Conservation (phyloP, 2,113 vertebrate species). For the Oreotragus oreotragus region DNA sequence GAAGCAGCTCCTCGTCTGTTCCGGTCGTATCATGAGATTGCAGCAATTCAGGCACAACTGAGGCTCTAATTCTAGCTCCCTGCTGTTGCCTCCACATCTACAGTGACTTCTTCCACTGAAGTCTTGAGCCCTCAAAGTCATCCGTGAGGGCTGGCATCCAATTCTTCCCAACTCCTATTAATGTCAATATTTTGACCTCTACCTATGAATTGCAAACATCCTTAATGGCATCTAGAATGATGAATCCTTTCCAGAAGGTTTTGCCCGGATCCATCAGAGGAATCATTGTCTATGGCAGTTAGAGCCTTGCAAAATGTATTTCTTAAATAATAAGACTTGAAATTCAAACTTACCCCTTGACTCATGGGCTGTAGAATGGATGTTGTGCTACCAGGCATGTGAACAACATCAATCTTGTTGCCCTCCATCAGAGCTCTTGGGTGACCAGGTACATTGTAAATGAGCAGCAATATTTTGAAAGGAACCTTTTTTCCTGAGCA, state of each 20-base stretch:
- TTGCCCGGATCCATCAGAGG: background rate
- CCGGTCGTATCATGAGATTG: rapidly evolving
- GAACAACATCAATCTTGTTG: background rate
- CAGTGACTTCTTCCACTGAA: background rate
- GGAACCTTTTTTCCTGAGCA: background rate
- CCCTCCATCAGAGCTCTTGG: background rate
- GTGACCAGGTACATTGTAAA: background rate
- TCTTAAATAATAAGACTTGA: background rate
- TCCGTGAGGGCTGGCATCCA: background rate
- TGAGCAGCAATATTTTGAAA: background rate
- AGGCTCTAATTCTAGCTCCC: background rate
- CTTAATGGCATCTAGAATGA: background rate
- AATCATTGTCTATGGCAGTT: background rate
- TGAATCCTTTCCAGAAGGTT: background rate
- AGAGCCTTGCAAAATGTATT: background rate
- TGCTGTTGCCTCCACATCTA: background rate
- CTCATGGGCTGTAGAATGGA: background rate
- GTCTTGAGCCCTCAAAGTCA: background rate
- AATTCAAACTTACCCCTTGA: background rate
- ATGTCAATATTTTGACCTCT: background rate
- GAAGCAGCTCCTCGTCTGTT: background rate
- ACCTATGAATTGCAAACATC: background rate
- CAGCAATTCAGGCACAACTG: background rate
- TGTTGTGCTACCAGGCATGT: too few relatives aligned
- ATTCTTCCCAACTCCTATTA: background rate